Percentiles rank a stretch among this genome's conserved stretches.
Conservation (phyloP, 2,113 vertebrate species). For the Physeter macrocephalus region DNA sequence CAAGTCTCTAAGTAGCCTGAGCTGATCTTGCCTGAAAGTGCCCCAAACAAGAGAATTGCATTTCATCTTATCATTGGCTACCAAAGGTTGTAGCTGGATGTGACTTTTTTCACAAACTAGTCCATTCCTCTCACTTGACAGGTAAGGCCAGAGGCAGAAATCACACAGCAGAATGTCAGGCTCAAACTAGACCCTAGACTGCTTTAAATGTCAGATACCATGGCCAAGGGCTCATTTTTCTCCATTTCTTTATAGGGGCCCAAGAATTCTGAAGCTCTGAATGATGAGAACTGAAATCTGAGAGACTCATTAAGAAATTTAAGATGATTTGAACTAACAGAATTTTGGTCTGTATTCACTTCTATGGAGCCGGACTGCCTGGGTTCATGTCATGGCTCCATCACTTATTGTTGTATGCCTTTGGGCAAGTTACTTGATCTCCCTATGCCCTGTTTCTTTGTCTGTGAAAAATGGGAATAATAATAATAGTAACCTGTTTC, state of each 20-base stretch:
- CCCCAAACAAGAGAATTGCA: not conserved
- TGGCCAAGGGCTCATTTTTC: not conserved
- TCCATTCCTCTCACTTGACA: not conserved
- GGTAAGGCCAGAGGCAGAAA: not conserved
- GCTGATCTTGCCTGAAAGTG: not conserved
- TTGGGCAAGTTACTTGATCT: not conserved
- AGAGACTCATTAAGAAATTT: not conserved
- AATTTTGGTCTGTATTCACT: not conserved
- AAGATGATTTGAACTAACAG: not conserved
- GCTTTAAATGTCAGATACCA: accelerated
- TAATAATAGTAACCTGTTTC: not conserved
- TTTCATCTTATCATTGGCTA: not conserved
- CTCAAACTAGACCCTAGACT: not conserved
- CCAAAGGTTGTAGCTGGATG: not conserved
- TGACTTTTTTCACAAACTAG: not conserved
- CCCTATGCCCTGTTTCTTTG: not conserved
- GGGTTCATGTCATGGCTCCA: not conserved
- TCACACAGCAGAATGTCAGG: not conserved
- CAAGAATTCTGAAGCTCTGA: not conserved
- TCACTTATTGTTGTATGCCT: not conserved
- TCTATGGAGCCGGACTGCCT: not conserved
- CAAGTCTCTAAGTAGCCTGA: not conserved
- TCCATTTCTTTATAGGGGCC: not conserved
- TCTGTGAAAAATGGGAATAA: not conserved
- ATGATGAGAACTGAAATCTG: not conserved